Evolutionary conservation across 2,113 vertebrate species (phyloP).

Genomic region (Cynocephalus volans): DNA sequence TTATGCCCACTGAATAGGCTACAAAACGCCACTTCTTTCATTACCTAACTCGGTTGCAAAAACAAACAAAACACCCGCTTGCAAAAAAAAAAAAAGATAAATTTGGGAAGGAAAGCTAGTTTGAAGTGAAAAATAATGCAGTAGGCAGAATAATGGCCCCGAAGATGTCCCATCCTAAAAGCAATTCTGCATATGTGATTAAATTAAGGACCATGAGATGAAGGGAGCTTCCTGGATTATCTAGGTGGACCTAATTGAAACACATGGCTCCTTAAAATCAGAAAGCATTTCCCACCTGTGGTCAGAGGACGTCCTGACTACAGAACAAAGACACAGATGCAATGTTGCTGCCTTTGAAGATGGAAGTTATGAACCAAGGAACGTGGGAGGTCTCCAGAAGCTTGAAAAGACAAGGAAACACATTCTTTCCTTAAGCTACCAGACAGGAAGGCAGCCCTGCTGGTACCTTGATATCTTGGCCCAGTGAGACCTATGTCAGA

Average conservation of each 20-base stretch:
- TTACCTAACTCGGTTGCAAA: not conserved
- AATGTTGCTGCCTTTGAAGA: too few species aligned
- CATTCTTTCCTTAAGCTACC: too few species aligned
- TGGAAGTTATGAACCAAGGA: too few species aligned
- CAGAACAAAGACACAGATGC: not conserved
- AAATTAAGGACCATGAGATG: not conserved
- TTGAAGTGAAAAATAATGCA: not conserved
- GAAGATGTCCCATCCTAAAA: not conserved
- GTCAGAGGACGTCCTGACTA: not conserved
- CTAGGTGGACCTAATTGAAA: not conserved
- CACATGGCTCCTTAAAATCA: not conserved
- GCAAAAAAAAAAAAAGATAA: not conserved
- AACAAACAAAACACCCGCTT: not conserved
- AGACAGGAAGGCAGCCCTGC: too few species aligned
- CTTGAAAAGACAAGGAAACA: too few species aligned
- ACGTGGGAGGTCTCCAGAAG: too few species aligned
- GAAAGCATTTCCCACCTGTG: not conserved
- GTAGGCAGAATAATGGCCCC: not conserved
- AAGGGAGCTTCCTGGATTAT: not conserved
- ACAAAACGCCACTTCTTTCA: not conserved
- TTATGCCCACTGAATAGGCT: not conserved
- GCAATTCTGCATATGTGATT: not conserved
- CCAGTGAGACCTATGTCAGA: too few species aligned
- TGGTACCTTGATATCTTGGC: too few species aligned
- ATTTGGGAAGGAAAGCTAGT: not conserved